Conservation (phyloP, 2,888 invertebrate species). For the Lottia scabra region DNA sequence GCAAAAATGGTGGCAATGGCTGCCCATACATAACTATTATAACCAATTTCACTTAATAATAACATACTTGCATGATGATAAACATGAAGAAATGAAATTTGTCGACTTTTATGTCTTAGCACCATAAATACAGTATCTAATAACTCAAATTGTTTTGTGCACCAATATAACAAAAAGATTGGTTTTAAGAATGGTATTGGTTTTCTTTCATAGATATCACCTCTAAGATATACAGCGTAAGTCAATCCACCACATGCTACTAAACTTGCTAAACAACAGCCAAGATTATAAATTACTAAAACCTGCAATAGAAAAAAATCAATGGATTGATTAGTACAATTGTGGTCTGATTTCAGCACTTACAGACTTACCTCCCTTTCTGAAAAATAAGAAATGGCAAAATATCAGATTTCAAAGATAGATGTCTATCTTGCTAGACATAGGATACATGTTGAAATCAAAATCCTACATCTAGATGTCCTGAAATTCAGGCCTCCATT, state of each 20-base stretch:
- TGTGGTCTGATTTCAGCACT: too few species aligned
- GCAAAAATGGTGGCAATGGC: conserved; percentile 57
- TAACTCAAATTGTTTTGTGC: conserved; percentile 62
- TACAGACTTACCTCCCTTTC: too few species aligned
- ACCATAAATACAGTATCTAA: conserved; percentile 68
- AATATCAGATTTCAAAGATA: too few species aligned
- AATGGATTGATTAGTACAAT: too few species aligned
- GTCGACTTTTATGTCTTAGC: conserved; percentile 59
- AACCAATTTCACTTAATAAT: conserved; percentile 59
- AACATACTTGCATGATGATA: conserved; percentile 67
- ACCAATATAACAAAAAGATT: conserved; percentile 57
- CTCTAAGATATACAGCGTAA: conserved; percentile 42
- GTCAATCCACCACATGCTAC: conserved; percentile 51
- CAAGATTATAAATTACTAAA: conserved; percentile 62
- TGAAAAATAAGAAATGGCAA: too few species aligned
- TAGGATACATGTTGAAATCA: too few species aligned
- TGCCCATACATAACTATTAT: conserved; percentile 57
- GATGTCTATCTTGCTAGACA: too few species aligned
- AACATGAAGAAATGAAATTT: conserved; percentile 66
- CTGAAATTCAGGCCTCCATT: too few species aligned
- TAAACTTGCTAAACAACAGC: conserved; percentile 54
- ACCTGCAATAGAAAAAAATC: conserved; percentile 51
- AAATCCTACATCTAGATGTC: too few species aligned
- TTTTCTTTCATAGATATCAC: conserved; percentile 50
- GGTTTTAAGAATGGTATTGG: conserved; percentile 37